These are phyloP conservation scores for Sturnira hondurensis DNA, from an alignment of 2,113 vertebrate genomes.

Conservation along the genomic window DNA sequence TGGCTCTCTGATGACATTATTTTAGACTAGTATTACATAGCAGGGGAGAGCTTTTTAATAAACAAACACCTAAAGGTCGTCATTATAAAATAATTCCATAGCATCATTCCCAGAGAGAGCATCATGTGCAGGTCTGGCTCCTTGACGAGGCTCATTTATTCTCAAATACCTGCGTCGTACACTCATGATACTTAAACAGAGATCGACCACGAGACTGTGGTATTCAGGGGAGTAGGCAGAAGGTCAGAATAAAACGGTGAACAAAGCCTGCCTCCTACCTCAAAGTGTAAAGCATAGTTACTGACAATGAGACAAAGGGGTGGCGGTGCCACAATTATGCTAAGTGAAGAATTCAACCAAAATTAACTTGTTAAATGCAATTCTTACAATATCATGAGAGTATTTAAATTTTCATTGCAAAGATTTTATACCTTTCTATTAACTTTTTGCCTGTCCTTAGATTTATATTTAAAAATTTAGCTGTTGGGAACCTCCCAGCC, in stretches of 20 bases:
- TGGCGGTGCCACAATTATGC: not conserved
- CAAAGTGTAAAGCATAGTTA: not conserved
- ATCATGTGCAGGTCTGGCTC: not conserved
- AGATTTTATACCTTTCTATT: not conserved
- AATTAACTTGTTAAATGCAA: not conserved
- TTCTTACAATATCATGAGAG: not conserved
- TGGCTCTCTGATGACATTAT: not conserved
- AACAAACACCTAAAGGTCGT: conserved; percentile 12
- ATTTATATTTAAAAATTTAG: conserved; percentile 4
- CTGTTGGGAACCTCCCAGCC: too few species aligned
- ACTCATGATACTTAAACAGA: not conserved
- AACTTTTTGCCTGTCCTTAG: not conserved
- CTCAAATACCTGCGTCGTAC: not conserved
- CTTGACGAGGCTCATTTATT: not conserved
- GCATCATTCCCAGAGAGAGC: not conserved
- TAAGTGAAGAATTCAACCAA: not conserved
- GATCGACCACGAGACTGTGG: not conserved
- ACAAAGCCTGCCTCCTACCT: not conserved
- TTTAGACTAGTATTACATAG: not conserved
- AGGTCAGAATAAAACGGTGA: not conserved
- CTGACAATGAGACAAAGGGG: not conserved
- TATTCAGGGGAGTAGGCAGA: not conserved
- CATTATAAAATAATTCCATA: conserved; percentile 3
- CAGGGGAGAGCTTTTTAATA: conserved; percentile 20
- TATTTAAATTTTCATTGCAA: not conserved